Evolutionary conservation across 1,140 invertebrate genomes (phyloP).

Genomic region (Elymnias hypermnestra): DNA sequence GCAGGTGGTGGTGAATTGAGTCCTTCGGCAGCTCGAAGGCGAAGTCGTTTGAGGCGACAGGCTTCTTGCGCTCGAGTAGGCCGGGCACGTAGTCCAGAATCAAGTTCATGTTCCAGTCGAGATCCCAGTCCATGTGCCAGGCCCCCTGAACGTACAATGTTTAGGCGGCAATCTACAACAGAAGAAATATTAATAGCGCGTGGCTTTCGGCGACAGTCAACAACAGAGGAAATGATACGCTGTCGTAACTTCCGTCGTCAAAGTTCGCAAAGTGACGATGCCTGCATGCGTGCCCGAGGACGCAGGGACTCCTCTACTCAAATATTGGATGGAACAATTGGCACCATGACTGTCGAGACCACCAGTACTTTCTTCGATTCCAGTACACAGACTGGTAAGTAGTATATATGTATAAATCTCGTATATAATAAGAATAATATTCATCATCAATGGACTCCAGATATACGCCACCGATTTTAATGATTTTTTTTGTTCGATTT

Average conservation of each 20-base stretch:
- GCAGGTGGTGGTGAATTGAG: conserved; percentile 83
- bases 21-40: conserved; percentile 79
- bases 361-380: conserved; percentile 94
- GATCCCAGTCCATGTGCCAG: conserved; percentile 85
- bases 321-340: conserved; percentile 93
- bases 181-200: conserved; percentile 93
- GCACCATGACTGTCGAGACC: conserved; percentile 94
- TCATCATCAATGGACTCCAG: too few relatives aligned
- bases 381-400: conserved; percentile 93
- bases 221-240: conserved; percentile 94
- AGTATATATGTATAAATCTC: too few relatives aligned
- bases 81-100: conserved; percentile 81
- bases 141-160: conserved; percentile 80
- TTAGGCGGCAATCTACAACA: conserved; percentile 91
- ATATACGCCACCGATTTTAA: too few relatives aligned
- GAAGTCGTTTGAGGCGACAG: conserved; percentile 84
- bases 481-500: too few relatives aligned
- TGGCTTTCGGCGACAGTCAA: conserved; percentile 91
- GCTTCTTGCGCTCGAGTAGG: conserved; percentile 82
- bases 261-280: conserved; percentile 87
- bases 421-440: too few relatives aligned
- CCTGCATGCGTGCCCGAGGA: conserved; percentile 83
- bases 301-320: conserved; percentile 91
- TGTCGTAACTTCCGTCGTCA: conserved; percentile 91
- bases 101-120: conserved; percentile 83